These are phyloP conservation scores for Neotoxoptera formosana DNA, from an alignment of 1,140 invertebrate species.

Conservation along the genomic window DNA sequence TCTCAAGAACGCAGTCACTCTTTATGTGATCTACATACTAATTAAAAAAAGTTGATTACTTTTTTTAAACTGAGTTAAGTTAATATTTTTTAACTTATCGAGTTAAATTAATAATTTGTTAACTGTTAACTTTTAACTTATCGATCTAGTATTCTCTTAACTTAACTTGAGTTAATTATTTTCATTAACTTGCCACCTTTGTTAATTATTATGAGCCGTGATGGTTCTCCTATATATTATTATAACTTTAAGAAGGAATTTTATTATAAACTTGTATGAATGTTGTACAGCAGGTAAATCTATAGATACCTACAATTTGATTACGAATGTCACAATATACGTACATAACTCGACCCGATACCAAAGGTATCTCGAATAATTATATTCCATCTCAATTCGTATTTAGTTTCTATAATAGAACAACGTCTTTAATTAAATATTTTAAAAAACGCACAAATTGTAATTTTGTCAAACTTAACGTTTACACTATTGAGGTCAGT, in stretches of 20 bases:
- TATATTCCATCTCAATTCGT: not conserved
- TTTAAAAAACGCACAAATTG: not conserved
- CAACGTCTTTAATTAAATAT: not conserved
- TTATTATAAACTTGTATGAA: not conserved
- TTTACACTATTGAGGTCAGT: conserved; percentile 6
- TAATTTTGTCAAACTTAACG: not conserved
- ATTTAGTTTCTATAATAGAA: not conserved
- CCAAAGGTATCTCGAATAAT: not conserved
- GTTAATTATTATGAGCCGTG: not conserved
- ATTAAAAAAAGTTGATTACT: too few relatives aligned
- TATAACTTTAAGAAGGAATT: not conserved
- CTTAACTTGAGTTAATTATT: too few relatives aligned
- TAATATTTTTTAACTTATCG: too few relatives aligned
- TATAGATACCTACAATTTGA: too few relatives aligned
- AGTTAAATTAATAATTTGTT: too few relatives aligned
- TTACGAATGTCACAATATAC: not conserved
- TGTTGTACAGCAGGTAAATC: not conserved
- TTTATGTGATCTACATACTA: too few relatives aligned
- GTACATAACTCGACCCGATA: not conserved
- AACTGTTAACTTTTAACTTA: too few relatives aligned
- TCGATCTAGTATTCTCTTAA: too few relatives aligned
- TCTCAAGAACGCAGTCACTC: too few relatives aligned
- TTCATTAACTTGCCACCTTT: too few relatives aligned
- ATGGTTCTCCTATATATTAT: not conserved
- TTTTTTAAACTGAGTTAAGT: too few relatives aligned